A percentile compares a stretch with the other conserved stretches of the same genome.
phyloP scores from a whole-genome alignment of 2,888 invertebrate genomes.

The Phortica magna region DNA sequence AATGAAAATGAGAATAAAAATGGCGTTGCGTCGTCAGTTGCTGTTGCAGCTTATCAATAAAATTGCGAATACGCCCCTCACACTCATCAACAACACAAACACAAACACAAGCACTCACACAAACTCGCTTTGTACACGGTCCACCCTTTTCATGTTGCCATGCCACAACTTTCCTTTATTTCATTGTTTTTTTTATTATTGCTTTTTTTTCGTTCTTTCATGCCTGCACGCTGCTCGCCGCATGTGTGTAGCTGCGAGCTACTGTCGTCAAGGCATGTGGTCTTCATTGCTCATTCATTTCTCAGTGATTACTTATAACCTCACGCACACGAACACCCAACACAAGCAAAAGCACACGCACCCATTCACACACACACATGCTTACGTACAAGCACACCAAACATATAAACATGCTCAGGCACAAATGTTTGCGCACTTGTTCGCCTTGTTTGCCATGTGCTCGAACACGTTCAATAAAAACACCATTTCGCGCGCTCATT shows the following conservation, averaged over 20 bases:
- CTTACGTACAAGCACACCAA: neutral
- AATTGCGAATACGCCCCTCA: constrained; percentile 10
- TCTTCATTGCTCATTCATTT: constrained; percentile 25
- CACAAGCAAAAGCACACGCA: neutral
- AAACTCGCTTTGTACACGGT: neutral
- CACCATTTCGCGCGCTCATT: constrained; percentile 5
- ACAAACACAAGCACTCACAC: constrained; percentile 5
- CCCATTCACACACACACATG: neutral
- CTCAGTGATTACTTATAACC: constrained; percentile 28
- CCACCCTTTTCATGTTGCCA: constrained; percentile 25
- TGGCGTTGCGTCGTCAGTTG: constrained; percentile 19
- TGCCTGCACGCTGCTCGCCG: neutral
- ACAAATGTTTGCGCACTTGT: neutral
- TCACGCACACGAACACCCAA: constrained; percentile 19
- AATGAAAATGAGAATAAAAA: constrained; percentile 41
- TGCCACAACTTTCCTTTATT: constrained; percentile 8
- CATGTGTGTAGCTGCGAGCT: neutral
- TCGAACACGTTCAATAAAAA: constrained; percentile 11
- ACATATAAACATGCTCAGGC: constrained; percentile 1
- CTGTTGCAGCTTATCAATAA: constrained; percentile 24
- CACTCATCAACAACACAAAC: constrained; percentile 37
- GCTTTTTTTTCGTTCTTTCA: neutral
- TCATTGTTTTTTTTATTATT: neutral
- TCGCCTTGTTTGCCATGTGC: constrained; percentile 4
- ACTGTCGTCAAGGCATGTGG: constrained; percentile 18